Evolutionary conservation across 2,113 vertebrate genomes (phyloP).

Genomic region (Hirundichthys speculiger): DNA sequence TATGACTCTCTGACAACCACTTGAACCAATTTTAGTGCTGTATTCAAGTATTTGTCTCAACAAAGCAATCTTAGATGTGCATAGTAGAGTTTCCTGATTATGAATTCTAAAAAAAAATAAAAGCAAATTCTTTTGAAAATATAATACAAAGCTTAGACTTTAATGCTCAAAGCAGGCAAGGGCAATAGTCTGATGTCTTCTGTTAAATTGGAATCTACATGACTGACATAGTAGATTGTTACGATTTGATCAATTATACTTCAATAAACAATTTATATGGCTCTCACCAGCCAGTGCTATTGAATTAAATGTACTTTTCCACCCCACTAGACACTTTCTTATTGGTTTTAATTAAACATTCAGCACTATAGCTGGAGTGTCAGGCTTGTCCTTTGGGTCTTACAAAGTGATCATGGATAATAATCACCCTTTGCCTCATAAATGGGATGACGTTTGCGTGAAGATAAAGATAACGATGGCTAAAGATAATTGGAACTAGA

Average conservation of each 20-base stretch:
- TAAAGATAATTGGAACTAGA: conserved; percentile 19
- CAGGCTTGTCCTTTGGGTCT: conserved; percentile 23
- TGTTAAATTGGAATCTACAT: conserved; percentile 9
- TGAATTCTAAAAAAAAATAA: conserved; percentile 6
- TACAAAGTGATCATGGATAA: background rate
- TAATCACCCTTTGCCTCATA: conserved; percentile 1
- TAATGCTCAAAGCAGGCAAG: background rate
- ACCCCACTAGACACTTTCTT: conserved; percentile 45
- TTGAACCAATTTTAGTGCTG: background rate
- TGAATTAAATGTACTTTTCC: conserved; percentile 23
- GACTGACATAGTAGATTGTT: conserved; percentile 13
- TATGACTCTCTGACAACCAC: conserved; percentile 2
- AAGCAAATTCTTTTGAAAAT: conserved; percentile 9
- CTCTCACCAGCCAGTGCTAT: conserved; percentile 21
- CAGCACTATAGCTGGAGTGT: conserved; percentile 48
- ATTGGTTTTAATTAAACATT: conserved; percentile 62
- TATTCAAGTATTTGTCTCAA: background rate
- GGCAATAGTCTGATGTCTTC: background rate
- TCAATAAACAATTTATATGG: conserved; percentile 21
- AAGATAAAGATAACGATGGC: background rate
- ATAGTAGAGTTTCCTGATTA: background rate
- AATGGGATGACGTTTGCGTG: conserved; percentile 16
- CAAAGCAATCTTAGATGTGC: no score
- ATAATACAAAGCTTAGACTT: background rate
- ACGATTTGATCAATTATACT: conserved; percentile 28